These are phyloP conservation scores for Knipowitschia caucasica DNA, from an alignment of 2,797 vertebrate species.

Conservation along the genomic window DNA sequence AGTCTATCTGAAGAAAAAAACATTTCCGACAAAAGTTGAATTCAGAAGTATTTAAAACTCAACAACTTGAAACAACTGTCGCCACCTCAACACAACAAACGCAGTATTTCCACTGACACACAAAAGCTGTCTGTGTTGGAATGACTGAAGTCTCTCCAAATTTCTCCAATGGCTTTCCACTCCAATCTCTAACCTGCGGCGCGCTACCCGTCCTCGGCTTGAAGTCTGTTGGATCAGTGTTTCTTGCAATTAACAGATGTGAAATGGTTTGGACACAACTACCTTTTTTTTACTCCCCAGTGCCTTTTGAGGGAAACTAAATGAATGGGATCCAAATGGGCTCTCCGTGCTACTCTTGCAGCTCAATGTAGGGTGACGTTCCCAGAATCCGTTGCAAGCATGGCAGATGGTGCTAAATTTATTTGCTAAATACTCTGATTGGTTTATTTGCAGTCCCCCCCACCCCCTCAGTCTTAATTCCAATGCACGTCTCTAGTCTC, in stretches of 20 bases:
- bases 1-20: background rate
- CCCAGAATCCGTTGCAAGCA: constrained; percentile 49
- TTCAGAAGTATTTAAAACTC: background rate
- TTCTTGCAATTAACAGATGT: constrained; percentile 73
- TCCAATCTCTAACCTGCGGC: constrained; percentile 42
- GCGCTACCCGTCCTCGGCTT: constrained; percentile 35
- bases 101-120: background rate
- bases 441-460: constrained; percentile 50
- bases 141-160: constrained; percentile 34
- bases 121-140: constrained; percentile 1
- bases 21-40: background rate
- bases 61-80: background rate
- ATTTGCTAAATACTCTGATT: constrained; percentile 75
- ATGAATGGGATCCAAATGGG: constrained; percentile 68
- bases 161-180: constrained; percentile 39
- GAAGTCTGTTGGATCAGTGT: constrained; percentile 68
- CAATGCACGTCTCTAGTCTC: constrained; percentile 38
- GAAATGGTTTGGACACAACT: constrained; percentile 72
- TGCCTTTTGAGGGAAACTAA: constrained; percentile 73
- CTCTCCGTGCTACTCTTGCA: constrained; percentile 53
- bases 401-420: constrained; percentile 73
- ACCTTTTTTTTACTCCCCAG: constrained; percentile 65
- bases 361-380: constrained; percentile 71
- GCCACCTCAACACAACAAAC: background rate
- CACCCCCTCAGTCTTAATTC: constrained; percentile 22